Evolutionary conservation across 2,888 invertebrate species (phyloP).

Genomic region (Nephrotoma appendiculata): DNA sequence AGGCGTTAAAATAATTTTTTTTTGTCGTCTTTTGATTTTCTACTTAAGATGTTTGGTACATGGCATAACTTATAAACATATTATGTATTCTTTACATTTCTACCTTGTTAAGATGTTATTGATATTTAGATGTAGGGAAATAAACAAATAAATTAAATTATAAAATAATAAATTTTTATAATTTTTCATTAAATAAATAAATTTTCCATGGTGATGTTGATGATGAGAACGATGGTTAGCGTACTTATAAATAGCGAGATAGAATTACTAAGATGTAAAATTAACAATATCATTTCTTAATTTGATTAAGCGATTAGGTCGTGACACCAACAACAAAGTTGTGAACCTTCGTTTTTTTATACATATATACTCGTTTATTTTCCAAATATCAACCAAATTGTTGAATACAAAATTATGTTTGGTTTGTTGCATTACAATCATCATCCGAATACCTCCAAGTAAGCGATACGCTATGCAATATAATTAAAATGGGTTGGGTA

Average conservation of each 20-base stretch:
- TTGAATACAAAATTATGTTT: too few relatives aligned
- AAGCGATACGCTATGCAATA: too few relatives aligned
- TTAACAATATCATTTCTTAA: not conserved
- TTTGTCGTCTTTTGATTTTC: not conserved
- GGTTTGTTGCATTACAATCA: too few relatives aligned
- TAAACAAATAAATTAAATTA: not conserved
- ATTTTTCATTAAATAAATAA: not conserved
- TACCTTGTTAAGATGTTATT: not conserved
- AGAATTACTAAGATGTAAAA: not conserved
- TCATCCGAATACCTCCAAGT: too few relatives aligned
- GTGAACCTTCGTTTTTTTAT: too few relatives aligned
- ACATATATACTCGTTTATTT: too few relatives aligned
- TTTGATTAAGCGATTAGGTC: not conserved
- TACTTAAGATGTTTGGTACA: not conserved
- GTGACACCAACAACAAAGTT: too few relatives aligned
- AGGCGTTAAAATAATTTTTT: not conserved
- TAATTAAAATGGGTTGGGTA: not conserved
- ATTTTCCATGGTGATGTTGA: not conserved
- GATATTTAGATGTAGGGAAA: not conserved
- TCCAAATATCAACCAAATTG: too few relatives aligned
- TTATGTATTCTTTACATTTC: not conserved
- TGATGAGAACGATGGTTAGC: not conserved
- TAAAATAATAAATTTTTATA: not conserved
- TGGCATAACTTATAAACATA: not conserved
- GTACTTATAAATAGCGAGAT: not conserved